These are phyloP conservation scores for Schizopygopsis pylzovi DNA, from an alignment of 2,797 vertebrate genomes.

Conservation along the genomic window DNA sequence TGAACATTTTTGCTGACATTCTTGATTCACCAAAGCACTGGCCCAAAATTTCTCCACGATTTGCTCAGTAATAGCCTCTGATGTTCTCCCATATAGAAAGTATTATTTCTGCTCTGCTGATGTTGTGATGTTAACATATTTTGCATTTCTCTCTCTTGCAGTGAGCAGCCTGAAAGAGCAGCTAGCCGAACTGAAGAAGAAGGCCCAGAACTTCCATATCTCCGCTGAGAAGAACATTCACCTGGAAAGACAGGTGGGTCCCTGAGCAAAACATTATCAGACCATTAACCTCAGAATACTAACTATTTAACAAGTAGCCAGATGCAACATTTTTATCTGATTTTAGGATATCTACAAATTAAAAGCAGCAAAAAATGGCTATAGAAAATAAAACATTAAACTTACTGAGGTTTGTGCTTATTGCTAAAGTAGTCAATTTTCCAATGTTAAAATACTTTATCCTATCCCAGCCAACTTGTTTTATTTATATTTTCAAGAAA, in stretches of 20 bases:
- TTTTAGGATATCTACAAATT: not conserved
- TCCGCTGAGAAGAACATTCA: slow-evolving; percentile 92
- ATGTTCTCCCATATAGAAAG: not conserved
- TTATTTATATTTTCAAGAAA: not conserved
- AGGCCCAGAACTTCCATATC: slow-evolving; percentile 91
- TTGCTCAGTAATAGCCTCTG: slow-evolving; percentile 3
- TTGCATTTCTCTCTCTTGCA: slow-evolving; percentile 62
- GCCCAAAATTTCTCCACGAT: not conserved
- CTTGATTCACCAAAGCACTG: not conserved
- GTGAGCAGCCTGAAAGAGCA: slow-evolving; percentile 95
- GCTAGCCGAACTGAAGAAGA: slow-evolving; percentile 93
- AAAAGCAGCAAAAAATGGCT: no score
- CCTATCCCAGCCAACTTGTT: not conserved
- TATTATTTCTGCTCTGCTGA: slow-evolving; percentile 18
- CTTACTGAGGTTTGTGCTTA: not conserved
- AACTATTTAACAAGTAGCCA: not conserved
- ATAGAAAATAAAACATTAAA: not conserved
- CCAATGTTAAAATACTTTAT: not conserved
- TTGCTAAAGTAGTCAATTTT: not conserved
- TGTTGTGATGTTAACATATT: slow-evolving; percentile 23
- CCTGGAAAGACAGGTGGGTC: slow-evolving; percentile 91
- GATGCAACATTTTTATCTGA: not conserved
- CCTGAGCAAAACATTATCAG: not conserved
- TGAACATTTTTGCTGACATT: not conserved
- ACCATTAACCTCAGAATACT: not conserved